Percentiles rank a stretch among this genome's conserved stretches.
These are phyloP conservation scores for Hippopotamus amphibius DNA, from an alignment of 2,113 vertebrate genomes.

Conservation along the genomic window DNA sequence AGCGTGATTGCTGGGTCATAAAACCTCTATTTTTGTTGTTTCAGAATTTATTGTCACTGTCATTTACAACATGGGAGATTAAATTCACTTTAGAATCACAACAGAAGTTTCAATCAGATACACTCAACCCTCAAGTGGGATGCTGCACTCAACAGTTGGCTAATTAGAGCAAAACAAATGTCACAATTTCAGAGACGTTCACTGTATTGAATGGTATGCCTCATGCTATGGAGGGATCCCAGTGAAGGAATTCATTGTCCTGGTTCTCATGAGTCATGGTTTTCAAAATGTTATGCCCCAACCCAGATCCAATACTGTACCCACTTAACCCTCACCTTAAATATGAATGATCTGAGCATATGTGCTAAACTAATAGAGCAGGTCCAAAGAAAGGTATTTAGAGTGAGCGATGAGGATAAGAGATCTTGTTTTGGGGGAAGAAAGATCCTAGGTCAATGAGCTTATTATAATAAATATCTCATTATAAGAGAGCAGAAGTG, in stretches of 20 bases:
- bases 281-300: background rate
- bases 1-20: background rate
- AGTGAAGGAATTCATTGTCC: background rate
- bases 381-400: background rate
- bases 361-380: background rate
- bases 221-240: background rate
- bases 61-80: slow-evolving; percentile 15
- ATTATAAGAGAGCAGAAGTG: background rate
- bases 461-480: background rate
- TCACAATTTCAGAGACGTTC: background rate
- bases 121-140: background rate
- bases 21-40: slow-evolving; percentile 8
- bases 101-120: background rate
- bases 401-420: background rate
- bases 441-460: background rate
- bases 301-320: background rate
- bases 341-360: background rate
- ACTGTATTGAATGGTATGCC: background rate
- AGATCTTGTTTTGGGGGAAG: background rate
- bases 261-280: background rate
- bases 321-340: background rate
- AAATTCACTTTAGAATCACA: background rate
- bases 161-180: background rate
- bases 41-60: background rate
- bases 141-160: background rate